phyloP scores from a whole-genome alignment of 2,797 vertebrate species.

The Intellagama lesueurii region DNA sequence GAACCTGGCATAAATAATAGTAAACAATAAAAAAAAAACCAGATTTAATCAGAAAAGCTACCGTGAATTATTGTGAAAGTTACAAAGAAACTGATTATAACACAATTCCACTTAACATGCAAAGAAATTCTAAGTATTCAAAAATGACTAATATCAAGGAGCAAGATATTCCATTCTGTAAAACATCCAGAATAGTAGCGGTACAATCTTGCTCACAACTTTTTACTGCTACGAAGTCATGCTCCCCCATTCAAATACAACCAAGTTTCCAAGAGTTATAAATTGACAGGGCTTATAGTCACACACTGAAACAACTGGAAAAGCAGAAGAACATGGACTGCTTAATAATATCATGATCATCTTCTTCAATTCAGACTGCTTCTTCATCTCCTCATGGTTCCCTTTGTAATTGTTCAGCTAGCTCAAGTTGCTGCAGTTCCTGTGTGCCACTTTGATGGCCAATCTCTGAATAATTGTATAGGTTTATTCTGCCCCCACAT shows the following conservation, averaged over 20 bases:
- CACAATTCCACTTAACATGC: neutral
- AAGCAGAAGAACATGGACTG: neutral
- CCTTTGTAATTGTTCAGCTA: neutral
- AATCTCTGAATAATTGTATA: neutral
- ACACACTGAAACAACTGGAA: neutral
- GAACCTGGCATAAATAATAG: neutral
- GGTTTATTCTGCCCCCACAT: constrained; percentile 43
- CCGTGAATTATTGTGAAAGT: neutral
- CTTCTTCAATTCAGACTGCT: neutral
- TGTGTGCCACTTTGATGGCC: neutral
- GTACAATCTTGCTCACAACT: neutral
- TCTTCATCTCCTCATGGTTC: neutral
- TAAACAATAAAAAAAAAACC: neutral
- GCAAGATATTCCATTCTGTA: neutral
- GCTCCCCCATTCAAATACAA: neutral
- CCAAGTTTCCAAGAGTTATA: neutral
- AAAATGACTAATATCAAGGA: neutral
- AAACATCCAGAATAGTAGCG: neutral
- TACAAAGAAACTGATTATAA: neutral
- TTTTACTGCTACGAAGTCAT: neutral
- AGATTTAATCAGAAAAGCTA: neutral
- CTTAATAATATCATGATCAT: too few species aligned
- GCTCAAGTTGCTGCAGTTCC: constrained; percentile 22
- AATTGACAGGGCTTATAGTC: neutral
- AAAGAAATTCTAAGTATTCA: neutral